Evolutionary conservation across 1,140 invertebrate species (phyloP).

Genomic region (Meloidogyne floridensis): DNA sequence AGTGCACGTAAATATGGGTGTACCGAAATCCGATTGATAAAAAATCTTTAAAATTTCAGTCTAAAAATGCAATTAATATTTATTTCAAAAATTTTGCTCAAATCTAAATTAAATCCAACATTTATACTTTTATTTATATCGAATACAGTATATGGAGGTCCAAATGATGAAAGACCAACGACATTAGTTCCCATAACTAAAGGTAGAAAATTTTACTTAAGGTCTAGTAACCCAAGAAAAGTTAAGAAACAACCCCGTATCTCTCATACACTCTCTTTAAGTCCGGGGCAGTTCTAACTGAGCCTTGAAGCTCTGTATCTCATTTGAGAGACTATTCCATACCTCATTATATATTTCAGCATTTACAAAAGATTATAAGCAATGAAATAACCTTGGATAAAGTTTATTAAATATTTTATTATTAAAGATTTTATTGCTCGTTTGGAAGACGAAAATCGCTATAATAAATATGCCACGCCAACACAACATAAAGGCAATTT

Average conservation of each 20-base stretch:
- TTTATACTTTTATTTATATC: slow-evolving; percentile 13
- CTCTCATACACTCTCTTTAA: too few relatives aligned
- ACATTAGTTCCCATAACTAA: slow-evolving; percentile 23
- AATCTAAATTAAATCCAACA: not conserved
- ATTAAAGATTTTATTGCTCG: slow-evolving; percentile 53
- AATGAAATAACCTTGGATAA: too few relatives aligned
- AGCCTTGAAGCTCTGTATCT: too few relatives aligned
- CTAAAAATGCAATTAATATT: slow-evolving; percentile 1
- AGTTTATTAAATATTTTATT: not conserved
- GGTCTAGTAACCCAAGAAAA: not conserved
- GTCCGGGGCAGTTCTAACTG: too few relatives aligned
- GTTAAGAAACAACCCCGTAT: too few relatives aligned
- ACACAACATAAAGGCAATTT: slow-evolving; percentile 58
- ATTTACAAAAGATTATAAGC: not conserved
- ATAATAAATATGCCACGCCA: slow-evolving; percentile 63
- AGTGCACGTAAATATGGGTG: too few relatives aligned
- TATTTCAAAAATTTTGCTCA: slow-evolving; percentile 18
- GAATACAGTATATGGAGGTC: not conserved
- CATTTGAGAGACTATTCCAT: not conserved
- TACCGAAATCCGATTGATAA: too few relatives aligned
- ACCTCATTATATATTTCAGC: not conserved
- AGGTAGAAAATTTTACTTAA: not conserved
- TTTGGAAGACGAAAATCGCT: slow-evolving; percentile 48
- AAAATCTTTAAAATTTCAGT: not conserved
- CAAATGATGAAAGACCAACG: not conserved